A percentile compares a stretch with the other conserved stretches of the same genome.
Conservation (phyloP, 1,140 invertebrate genomes). For the Bombus vancouverensis region DNA sequence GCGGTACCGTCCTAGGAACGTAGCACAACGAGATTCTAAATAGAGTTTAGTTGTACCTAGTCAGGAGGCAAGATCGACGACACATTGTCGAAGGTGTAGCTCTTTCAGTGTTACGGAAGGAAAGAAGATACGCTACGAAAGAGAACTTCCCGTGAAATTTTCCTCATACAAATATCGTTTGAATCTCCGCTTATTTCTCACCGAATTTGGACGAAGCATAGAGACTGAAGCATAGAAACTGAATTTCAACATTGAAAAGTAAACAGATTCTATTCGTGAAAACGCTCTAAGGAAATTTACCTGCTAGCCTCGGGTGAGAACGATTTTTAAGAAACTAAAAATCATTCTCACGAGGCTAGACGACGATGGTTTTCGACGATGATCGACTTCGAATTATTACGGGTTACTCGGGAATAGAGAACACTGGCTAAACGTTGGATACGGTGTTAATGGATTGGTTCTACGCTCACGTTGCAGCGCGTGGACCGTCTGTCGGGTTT, state of each 20-base stretch:
- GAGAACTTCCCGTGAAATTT: conserved; percentile 68
- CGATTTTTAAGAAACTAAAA: too few species aligned
- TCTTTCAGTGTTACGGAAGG: background rate
- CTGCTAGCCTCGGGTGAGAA: background rate
- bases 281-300: background rate
- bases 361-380: background rate
- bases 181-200: conserved; percentile 32
- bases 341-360: background rate
- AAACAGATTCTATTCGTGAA: background rate
- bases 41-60: conserved; percentile 65
- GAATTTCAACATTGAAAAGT: background rate
- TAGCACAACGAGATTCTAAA: conserved; percentile 70
- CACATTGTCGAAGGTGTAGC: conserved; percentile 48
- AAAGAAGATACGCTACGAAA: conserved; percentile 32
- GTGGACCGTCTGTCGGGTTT: conserved; percentile 78
- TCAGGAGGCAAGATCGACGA: conserved; percentile 54
- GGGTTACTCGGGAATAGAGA: conserved; percentile 7
- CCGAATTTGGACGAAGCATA: background rate
- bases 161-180: conserved; percentile 58
- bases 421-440: conserved; percentile 57
- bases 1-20: conserved; percentile 53
- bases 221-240: background rate
- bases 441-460: conserved; percentile 77
- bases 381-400: background rate
- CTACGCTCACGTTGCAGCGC: conserved; percentile 66